Base-by-base conservation (phyloP, 2,888 invertebrate genomes). In the Pollenia griseotomentosa region DNA sequence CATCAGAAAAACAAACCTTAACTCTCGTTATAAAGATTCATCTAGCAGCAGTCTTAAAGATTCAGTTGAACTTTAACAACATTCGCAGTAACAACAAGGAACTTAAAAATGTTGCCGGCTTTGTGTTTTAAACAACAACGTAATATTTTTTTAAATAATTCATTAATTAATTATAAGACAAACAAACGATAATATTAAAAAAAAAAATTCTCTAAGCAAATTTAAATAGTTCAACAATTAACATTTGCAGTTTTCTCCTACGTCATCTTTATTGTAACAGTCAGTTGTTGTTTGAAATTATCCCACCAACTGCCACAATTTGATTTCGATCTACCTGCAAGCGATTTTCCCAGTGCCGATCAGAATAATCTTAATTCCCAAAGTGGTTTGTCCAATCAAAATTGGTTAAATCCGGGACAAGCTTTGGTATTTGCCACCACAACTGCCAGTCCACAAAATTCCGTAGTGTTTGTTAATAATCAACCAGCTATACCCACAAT, bases 391-490 rank as follows among this genome's bases (percentile, higher is more conserved):
- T 51, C 51, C 19, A 48, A 48, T 42, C 14, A 44, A 3, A 59
- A 71, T 14, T 75, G 78, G 78, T 53, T 84, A 44, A 57, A n/a
- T 14, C 86, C 81, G 6, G 86, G 86, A 2, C 81, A 83, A 16
- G 63, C 81, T 9, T 33, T 83, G 23, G 42, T 88, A 14, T 86
- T 88, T 74, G 73, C 44, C 19, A 77, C 66, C 2, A 83, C 75
- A 1, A 71, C 88, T 0, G 9, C 66, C 4, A 59, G 19, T 9
- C 70, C 71, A 46, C 4, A 11, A 6, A 63, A 71, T 46, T 53
- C 71, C 0, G 77, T 84, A 33, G 92, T 92, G 14, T 88, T 90
- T 57, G 89, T 92, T n/a, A 92, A 92, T 75, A 92, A 92, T 84
- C 85, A 66, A 10, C 89, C 90, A 2, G 77, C 88, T 8, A 44